Evolutionary conservation across 35 echinoderm and acorn worm genomes (phyloP).

Genomic region (Heliocidaris tuberculata): DNA sequence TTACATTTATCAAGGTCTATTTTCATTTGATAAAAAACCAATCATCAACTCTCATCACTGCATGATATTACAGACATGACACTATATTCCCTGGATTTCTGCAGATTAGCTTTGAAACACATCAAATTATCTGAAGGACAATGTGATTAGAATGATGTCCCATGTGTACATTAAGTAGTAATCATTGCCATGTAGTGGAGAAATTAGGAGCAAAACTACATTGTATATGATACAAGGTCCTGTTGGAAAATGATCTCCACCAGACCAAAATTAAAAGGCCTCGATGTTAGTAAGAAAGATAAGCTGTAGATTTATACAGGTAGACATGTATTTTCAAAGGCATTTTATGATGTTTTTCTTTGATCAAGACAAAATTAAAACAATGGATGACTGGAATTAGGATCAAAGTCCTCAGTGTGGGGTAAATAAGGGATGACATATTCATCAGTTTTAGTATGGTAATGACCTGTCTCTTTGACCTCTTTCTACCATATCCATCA

Average conservation of each 20-base stretch:
- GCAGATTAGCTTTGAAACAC: background rate
- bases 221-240: too few species aligned
- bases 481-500: background rate
- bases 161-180: background rate
- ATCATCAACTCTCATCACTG: background rate
- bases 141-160: background rate
- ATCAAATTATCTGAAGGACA: conserved; percentile 1
- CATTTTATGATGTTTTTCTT: background rate
- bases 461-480: background rate
- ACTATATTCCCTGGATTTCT: background rate
- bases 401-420: background rate
- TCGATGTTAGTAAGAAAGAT: background rate
- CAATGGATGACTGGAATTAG: background rate
- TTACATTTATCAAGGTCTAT: background rate
- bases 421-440: background rate
- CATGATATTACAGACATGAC: background rate
- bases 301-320: background rate
- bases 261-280: background rate
- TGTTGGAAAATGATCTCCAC: background rate
- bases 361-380: background rate
- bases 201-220: background rate
- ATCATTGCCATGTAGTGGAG: background rate
- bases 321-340: background rate
- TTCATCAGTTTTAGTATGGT: background rate
- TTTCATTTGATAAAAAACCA: background rate